Conservation (phyloP, 2,113 vertebrate species). For the Esox niger region DNA sequence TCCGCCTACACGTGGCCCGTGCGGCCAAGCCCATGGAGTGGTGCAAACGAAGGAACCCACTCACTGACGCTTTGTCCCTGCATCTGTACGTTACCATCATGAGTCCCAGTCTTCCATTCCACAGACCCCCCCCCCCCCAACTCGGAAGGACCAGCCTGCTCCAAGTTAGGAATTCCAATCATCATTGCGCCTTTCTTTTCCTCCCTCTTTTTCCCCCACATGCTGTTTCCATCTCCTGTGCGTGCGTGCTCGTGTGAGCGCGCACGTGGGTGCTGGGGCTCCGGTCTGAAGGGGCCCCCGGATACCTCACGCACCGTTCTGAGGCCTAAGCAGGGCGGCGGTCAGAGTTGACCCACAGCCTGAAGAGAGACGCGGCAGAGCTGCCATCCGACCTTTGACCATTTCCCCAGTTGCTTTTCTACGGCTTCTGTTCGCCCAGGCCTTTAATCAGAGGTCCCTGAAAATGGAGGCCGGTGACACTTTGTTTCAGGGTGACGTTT, state of each 20-base stretch:
- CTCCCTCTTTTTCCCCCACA: slow-evolving; percentile 9
- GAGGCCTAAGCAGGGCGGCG: background rate
- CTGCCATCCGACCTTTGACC: background rate
- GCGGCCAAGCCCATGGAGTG: too few species aligned
- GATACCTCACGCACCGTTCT: slow-evolving; percentile 2
- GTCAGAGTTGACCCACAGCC: background rate
- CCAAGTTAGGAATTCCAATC: background rate
- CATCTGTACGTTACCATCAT: background rate
- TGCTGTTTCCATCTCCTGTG: slow-evolving; percentile 29
- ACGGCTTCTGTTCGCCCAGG: background rate
- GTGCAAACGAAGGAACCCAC: background rate
- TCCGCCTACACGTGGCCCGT: too few species aligned
- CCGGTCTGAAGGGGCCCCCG: background rate
- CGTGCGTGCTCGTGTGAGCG: too few species aligned
- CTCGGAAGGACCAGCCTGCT: background rate
- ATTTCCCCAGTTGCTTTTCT: background rate
- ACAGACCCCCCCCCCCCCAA: background rate
- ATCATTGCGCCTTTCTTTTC: background rate
- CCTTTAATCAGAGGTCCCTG: background rate
- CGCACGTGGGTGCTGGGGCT: background rate
- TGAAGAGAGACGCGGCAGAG: background rate
- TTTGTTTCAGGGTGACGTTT: background rate
- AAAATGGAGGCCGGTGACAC: background rate
- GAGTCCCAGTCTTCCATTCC: background rate
- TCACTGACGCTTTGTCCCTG: too few species aligned